phyloP scores from a whole-genome alignment of 2,797 vertebrate genomes.

The Tapirus indicus region DNA sequence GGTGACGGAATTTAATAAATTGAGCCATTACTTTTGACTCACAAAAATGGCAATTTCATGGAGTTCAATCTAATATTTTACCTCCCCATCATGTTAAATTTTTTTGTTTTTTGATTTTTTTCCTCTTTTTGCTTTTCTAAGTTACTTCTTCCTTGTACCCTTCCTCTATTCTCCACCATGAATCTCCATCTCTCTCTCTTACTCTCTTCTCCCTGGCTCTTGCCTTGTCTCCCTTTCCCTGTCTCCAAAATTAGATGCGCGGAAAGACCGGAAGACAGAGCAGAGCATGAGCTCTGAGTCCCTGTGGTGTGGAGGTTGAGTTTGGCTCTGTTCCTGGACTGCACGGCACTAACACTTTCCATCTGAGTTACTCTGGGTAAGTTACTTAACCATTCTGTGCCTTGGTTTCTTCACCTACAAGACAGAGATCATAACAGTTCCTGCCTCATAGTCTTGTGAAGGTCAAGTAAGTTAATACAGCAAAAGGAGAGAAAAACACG shows the following conservation, averaged over 20 bases:
- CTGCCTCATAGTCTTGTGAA: background rate
- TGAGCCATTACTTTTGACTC: background rate
- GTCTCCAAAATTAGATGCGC: background rate
- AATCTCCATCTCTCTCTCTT: background rate
- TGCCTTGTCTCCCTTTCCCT: background rate
- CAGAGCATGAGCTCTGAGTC: fast-evolving
- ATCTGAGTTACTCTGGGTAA: background rate
- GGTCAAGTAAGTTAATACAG: background rate
- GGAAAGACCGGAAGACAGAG: background rate
- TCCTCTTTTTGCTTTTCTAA: background rate
- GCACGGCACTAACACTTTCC: fast-evolving
- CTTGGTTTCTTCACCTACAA: background rate
- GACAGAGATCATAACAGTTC: background rate
- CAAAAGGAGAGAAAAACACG: background rate
- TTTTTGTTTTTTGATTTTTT: too few species aligned
- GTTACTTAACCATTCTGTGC: background rate
- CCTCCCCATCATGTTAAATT: background rate
- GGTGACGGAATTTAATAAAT: background rate
- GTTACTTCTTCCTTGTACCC: background rate
- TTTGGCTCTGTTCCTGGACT: background rate
- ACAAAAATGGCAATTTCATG: background rate
- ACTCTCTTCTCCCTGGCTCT: background rate
- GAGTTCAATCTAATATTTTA: background rate
- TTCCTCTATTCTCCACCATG: too few species aligned
- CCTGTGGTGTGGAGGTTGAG: fast-evolving